Evolutionary conservation across 2,888 invertebrate genomes (phyloP), one percentile per base, ranked within the genome.

Genomic region (Macropis europaea): DNA sequence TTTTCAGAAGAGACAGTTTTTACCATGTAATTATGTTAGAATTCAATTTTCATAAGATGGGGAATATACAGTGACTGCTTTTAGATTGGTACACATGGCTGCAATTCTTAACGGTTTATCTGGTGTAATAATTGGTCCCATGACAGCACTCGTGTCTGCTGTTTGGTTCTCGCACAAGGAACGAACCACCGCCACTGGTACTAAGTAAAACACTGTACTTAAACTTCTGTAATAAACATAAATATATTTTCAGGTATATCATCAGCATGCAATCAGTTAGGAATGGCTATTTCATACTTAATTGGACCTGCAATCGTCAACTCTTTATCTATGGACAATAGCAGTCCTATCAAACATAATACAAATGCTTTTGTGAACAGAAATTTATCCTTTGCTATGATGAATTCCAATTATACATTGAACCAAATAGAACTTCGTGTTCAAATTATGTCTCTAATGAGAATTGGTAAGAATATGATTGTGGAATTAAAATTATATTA

Each of bases 141-240:
- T 89, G 2, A 89, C 90, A 2, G 84, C 90, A 3, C 73, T 89
- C 3, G 62, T 91, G 1, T 91, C 91, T 3, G 89, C 90, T 26
- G 82, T 88, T 15, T 91, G 91, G 91, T 91, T 91, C 72, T 90
- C 91, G 5, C 83, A 87, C 2, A 82, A 90, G 32, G 87, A 91
- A 81, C 81, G 91, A 54, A 90, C 91, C 11, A 91, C 90, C 11
- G 90, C 91, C n/a, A 89, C 89, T 38, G 88, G 89, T 87, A 78
- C 1, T 32, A 9, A 40, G 17, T n/a, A n/a, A n/a, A n/a, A n/a
- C 11, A 30, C 7, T 3, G 7, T 24, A 24, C 5, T n/a, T n/a
- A n/a, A n/a, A n/a, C n/a, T n/a, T n/a, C n/a, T n/a, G n/a, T n/a
- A n/a, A n/a, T n/a, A n/a, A n/a, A n/a, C n/a, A n/a, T n/a, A n/a